A percentile compares a stretch with the other conserved stretches of the same genome.
phyloP scores from a whole-genome alignment of 2,113 vertebrate genomes.

The Calidris pugnax region DNA sequence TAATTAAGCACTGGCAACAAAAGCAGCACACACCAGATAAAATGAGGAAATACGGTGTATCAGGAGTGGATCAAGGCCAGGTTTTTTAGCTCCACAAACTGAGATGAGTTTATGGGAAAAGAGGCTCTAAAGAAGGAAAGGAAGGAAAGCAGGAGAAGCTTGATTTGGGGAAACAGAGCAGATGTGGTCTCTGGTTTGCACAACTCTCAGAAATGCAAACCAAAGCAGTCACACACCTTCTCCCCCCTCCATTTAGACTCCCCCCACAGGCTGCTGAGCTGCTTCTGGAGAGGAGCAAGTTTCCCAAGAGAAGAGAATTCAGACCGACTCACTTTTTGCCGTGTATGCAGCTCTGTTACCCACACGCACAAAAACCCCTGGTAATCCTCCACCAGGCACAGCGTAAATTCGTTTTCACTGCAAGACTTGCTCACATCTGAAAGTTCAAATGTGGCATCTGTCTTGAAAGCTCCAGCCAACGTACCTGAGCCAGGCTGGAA shows the following conservation, averaged over 20 bases:
- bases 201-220: background rate
- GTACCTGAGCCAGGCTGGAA: conserved; percentile 41
- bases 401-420: background rate
- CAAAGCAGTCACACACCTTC: background rate
- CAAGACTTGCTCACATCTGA: background rate
- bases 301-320: background rate
- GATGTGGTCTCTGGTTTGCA: background rate
- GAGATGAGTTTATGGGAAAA: background rate
- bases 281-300: background rate
- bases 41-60: background rate
- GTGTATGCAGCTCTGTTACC: background rate
- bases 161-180: background rate
- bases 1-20: conserved; percentile 21
- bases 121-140: background rate
- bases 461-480: background rate
- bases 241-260: background rate
- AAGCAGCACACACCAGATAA: conserved; percentile 12
- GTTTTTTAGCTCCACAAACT: background rate
- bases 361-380: background rate
- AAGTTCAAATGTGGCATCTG: background rate
- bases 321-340: background rate
- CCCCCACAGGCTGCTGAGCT: background rate
- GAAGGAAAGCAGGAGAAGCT: background rate
- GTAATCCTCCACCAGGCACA: background rate
- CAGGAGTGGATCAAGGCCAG: background rate